Evolutionary conservation across 92 coral and sea anemone genomes (phyloP).

Genomic region (Diadumene lineata): DNA sequence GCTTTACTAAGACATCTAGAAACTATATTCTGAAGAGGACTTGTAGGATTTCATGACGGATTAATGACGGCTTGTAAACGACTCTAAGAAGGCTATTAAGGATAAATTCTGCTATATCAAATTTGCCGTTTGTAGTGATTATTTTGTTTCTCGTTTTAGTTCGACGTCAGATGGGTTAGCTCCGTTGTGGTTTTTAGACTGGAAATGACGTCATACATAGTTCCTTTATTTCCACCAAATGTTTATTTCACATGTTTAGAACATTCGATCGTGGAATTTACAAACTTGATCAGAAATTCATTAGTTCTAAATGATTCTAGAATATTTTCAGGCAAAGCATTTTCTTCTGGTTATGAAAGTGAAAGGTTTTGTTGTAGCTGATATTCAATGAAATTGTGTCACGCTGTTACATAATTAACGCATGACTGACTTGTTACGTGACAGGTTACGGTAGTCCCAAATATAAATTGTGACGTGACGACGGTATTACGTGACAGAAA

Average conservation of each 20-base stretch:
- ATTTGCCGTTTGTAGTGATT: background rate
- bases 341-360: background rate
- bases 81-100: too few relatives aligned
- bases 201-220: conserved; percentile 7
- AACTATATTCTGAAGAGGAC: too few relatives aligned
- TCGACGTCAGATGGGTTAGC: background rate
- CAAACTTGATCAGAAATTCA: too few relatives aligned
- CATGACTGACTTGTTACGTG: too few relatives aligned
- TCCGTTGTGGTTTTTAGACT: background rate
- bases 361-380: background rate
- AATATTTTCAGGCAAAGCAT: background rate
- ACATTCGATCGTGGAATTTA: background rate
- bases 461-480: too few relatives aligned
- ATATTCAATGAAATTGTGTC: background rate
- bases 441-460: too few relatives aligned
- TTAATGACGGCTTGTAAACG: too few relatives aligned
- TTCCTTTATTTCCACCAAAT: background rate
- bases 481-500: too few relatives aligned
- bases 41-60: too few relatives aligned
- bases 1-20: too few relatives aligned
- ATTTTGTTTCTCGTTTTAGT: background rate
- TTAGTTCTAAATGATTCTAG: background rate
- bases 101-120: too few relatives aligned
- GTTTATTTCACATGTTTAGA: background rate
- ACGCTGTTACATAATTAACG: too few relatives aligned